Base-by-base conservation (phyloP, 2,797 vertebrate species). In the Lacerta viridis region DNA sequence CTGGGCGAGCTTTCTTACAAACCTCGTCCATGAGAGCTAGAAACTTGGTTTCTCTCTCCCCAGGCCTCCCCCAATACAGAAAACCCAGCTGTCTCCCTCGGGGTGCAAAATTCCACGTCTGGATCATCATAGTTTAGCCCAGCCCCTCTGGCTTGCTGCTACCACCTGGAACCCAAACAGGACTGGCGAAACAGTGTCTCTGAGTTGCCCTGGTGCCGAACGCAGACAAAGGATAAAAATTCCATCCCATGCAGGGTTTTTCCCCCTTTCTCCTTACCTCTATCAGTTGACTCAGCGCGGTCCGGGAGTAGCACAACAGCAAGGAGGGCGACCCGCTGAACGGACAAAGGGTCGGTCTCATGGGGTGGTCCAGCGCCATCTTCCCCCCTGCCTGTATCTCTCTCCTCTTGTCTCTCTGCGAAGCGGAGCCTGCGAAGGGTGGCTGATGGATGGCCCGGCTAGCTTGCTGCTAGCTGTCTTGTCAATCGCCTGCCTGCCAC, bases 351-450 rank as follows among this genome's bases (percentile, higher is more conserved):
- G 69, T 89, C 77, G 85, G 81, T 55, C 84, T 86, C 18, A 17
- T 23, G 55, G 77, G 59, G 68, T 91, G 84, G 59, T 91, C 89
- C 94, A 93, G 87, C 88, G 91, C 94, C 95, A 96, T 96, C 94
- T 94, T 93, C 80, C 25, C 66, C 25, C 1, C 17, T 59, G 10
- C 43, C 27, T 27, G 80, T 85, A 64, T 64, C 36, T 33, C 80
- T 69, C 6, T 17, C 76, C 46, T 36, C 61, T 64, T 66, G 50
- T 69, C 17, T 39, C 23, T 11, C 36, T 0, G 1, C 68, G 2
- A 29, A 50, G 23, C 0, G 39, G 5, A 83, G 75, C 18, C 89
- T 36, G 7, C 61, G 27, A 90, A 41, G 83, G 36, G 15, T 5
- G 72, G 84, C 36, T 86, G 68, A 76, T 25, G 64, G 13, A 83